Evolutionary conservation across 2,113 vertebrate genomes (phyloP), one percentile per base, ranked within the genome.

Genomic region (Oncorhynchus nerka): DNA sequence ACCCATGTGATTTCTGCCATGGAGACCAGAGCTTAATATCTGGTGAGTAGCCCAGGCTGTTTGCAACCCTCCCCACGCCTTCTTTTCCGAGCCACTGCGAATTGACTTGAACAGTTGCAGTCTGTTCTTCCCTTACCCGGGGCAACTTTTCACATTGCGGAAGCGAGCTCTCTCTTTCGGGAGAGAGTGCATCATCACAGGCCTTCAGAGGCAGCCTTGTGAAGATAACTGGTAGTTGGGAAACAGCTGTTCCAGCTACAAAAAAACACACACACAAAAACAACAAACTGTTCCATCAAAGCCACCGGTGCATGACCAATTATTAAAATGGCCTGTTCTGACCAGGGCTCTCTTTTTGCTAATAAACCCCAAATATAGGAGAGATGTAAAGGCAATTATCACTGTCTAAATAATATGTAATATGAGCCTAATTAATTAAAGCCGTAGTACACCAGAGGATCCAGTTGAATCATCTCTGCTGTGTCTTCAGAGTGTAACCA

Each of bases 11-110:
- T 86, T 86, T 86, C 81, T 82, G 85, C 84, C 39, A 92, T 92
- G 90, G 88, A 83, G 78, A 88, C 87, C 82, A 71, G 85, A 73
- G 83, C 87, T 89, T 94, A 86, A 92, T 90, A 90, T 88, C 85
- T 84, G 91, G 93, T 93, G 89, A 91, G 92, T 88, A 13, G 32
- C 75, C 39, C 26, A 62, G 6, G 20, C 4, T 32, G 67, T 39
- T 28, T 62, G 32, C 1, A n/a, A 9, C 59, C 59, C 70, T 70
- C n/a, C 48, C 51, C 34, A 32, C 76, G 67, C 69, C 13, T 11
- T 71, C 20, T 75, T 79, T 83, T 86, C 45, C 74, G 62, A 80
- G 51, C 48, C 59, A 34, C 74, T 84, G 81, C 68, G 45, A 62
- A 78, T 64, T 66, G 71, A 77, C 75, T 57, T 20, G 70, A 81